A percentile compares a stretch with the other conserved stretches of the same genome.
Evolutionary conservation across 2,888 invertebrate genomes (phyloP).

Genomic region (Drosophila multiciliata): DNA sequence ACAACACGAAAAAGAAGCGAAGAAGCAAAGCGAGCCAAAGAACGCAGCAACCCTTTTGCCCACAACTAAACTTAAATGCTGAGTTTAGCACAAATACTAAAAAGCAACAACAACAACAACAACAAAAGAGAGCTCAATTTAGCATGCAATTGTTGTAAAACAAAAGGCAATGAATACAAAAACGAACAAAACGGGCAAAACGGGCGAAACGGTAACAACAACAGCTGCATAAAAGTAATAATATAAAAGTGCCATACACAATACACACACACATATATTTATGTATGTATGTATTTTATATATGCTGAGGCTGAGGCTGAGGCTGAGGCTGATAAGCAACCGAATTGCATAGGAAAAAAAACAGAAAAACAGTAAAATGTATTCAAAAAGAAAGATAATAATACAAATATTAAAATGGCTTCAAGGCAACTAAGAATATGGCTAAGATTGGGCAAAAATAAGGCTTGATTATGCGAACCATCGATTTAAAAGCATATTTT

Average conservation of each 20-base stretch:
- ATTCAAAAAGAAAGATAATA: neutral
- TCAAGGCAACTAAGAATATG: neutral
- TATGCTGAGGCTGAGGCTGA: neutral
- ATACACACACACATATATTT: constrained; percentile 5
- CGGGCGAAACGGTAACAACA: constrained; percentile 51
- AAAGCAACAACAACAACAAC: constrained; percentile 27
- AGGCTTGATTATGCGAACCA: neutral
- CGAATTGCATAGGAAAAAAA: neutral
- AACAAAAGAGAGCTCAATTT: constrained; percentile 26
- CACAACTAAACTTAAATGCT: constrained; percentile 74
- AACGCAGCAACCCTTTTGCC: constrained; percentile 65
- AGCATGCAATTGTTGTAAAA: constrained; percentile 77
- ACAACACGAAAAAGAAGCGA: constrained; percentile 16
- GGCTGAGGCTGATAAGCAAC: constrained; percentile 28
- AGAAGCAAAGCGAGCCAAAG: constrained; percentile 21
- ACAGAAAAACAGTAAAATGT: too few relatives aligned
- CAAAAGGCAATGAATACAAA: constrained; percentile 67
- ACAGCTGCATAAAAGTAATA: constrained; percentile 65
- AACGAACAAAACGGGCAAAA: constrained; percentile 31
- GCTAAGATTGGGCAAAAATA: neutral
- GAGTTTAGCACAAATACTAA: constrained; percentile 72
- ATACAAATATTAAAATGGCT: constrained; percentile 8
- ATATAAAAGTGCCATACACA: constrained; percentile 43
- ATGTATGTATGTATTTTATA: constrained; percentile 15
- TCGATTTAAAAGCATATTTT: neutral